Evolutionary conservation across 2,113 vertebrate genomes (phyloP).

Genomic region (Entelurus aequoreus): DNA sequence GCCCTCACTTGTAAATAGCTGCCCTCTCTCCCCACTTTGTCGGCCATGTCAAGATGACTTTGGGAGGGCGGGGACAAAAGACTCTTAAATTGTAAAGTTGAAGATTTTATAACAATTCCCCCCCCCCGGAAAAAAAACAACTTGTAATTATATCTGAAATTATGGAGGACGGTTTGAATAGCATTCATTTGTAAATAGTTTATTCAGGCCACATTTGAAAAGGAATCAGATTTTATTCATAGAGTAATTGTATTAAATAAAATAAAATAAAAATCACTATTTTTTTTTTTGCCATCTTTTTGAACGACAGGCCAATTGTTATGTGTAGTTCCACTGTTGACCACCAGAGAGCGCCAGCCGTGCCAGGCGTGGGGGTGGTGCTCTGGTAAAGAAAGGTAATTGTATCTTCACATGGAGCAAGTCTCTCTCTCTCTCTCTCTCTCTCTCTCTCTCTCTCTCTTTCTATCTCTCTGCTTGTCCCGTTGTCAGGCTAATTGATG

Average conservation of each 20-base stretch:
- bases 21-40: conserved; percentile 33
- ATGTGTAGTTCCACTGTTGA: not conserved
- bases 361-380: not conserved
- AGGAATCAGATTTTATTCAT: conserved; percentile 70
- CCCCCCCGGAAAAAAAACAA: conserved; percentile 24
- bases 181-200: conserved; percentile 71
- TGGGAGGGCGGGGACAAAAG: conserved; percentile 23
- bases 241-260: conserved; percentile 59
- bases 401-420: conserved; percentile 50
- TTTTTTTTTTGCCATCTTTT: conserved; percentile 41
- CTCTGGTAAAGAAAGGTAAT: conserved; percentile 25
- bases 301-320: conserved; percentile 2
- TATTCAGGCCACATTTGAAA: conserved; percentile 60
- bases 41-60: conserved; percentile 54
- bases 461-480: conserved; percentile 14
- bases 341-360: conserved; percentile 44
- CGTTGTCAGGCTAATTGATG: conserved; percentile 51
- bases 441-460: conserved; percentile 14
- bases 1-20: conserved; percentile 61
- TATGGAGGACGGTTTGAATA: conserved; percentile 53
- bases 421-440: conserved; percentile 20
- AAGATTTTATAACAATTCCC: conserved; percentile 68
- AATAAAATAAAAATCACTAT: conserved; percentile 39
- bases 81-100: conserved; percentile 62
- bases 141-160: conserved; percentile 43